phyloP scores from a whole-genome alignment of 2,113 vertebrate genomes.

The Micromys minutus region DNA sequence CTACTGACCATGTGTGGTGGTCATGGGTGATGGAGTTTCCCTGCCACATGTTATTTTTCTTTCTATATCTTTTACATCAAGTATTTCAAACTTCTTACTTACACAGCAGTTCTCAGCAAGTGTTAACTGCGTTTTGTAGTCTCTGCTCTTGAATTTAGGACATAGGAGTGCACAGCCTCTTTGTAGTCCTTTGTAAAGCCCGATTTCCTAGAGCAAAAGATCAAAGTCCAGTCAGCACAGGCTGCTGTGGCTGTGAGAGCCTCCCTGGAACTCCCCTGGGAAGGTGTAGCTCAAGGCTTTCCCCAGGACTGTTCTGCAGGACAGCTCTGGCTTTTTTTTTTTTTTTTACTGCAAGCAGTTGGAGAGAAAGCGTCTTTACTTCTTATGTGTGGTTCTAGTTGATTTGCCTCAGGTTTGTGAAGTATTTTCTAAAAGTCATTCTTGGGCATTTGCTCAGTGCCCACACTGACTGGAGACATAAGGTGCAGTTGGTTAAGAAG shows the following conservation, averaged over 20 bases:
- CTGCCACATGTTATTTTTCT: background rate
- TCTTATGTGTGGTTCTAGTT: background rate
- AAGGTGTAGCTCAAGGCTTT: slow-evolving; percentile 24
- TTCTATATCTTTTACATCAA: slow-evolving; percentile 26
- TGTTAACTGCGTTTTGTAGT: slow-evolving; percentile 34
- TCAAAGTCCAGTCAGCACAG: background rate
- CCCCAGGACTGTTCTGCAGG: background rate
- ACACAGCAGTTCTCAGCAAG: background rate
- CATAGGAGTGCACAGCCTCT: background rate
- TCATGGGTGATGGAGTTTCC: slow-evolving; percentile 24
- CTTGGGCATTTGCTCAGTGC: background rate
- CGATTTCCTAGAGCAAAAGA: background rate
- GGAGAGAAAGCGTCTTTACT: background rate
- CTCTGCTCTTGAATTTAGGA: background rate
- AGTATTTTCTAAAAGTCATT: slow-evolving; percentile 25
- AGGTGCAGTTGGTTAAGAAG: background rate
- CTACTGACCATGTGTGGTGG: background rate
- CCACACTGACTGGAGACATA: background rate
- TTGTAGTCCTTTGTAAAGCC: background rate
- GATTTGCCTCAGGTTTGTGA: background rate
- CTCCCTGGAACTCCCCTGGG: background rate
- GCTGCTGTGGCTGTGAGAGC: background rate
- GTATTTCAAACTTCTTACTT: slow-evolving; percentile 51
- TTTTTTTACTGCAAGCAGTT: background rate
- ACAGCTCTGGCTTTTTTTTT: no score